A percentile compares a stretch with the other conserved stretches of the same genome.
phyloP scores from a whole-genome alignment of 1,140 invertebrate species.

The Drosophila erecta region DNA sequence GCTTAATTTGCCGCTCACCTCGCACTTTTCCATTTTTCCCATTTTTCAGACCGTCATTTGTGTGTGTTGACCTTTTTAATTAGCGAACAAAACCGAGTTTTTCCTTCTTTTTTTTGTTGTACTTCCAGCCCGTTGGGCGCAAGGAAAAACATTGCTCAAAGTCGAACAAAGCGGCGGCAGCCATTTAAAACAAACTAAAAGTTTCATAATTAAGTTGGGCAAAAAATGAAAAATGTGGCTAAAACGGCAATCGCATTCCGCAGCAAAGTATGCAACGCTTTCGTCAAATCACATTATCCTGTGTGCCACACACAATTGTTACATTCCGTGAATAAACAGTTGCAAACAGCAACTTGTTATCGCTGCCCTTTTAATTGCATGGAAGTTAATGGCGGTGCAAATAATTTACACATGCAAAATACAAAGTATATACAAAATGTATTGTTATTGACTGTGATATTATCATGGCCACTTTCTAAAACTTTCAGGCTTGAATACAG shows the following conservation, averaged over 20 bases:
- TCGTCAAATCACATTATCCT: slow-evolving; percentile 4
- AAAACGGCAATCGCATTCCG: background rate
- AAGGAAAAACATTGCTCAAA: slow-evolving; percentile 3
- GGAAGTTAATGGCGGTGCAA: background rate
- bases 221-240: background rate
- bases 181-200: slow-evolving; percentile 1
- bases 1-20: slow-evolving; percentile 16
- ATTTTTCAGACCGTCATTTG: background rate
- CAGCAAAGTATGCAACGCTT: slow-evolving; percentile 4
- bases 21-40: background rate
- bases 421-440: background rate
- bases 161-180: slow-evolving; percentile 1
- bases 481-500: too few species aligned
- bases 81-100: slow-evolving; percentile 13
- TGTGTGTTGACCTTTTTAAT: slow-evolving; percentile 35
- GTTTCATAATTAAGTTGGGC: slow-evolving; percentile 7
- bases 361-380: background rate
- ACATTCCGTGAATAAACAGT: slow-evolving; percentile 5
- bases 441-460: too few species aligned
- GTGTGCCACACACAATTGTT: background rate
- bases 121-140: background rate
- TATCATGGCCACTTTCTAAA: too few species aligned
- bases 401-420: background rate
- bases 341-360: background rate
- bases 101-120: background rate